Evolutionary conservation across 2,888 invertebrate species (phyloP).

Genomic region (Anorthoa munda): DNA sequence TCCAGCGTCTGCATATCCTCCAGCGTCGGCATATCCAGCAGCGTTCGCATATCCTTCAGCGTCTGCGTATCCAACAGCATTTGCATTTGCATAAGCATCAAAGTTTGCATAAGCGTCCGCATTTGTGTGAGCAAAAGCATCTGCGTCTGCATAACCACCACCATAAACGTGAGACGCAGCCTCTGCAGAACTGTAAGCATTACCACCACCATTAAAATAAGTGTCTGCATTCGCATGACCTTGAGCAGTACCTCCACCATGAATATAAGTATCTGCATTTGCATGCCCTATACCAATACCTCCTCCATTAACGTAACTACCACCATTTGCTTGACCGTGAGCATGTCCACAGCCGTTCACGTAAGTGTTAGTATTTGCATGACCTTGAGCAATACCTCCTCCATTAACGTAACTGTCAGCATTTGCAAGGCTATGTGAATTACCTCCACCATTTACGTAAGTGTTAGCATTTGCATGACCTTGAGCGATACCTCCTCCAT

Average conservation of each 20-base stretch:
- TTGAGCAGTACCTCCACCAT: neutral
- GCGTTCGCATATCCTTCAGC: neutral
- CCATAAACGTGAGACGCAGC: neutral
- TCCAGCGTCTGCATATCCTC: neutral
- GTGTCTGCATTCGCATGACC: neutral
- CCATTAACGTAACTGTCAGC: neutral
- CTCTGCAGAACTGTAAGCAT: neutral
- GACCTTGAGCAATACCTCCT: neutral
- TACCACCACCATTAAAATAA: neutral
- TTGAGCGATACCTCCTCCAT: neutral
- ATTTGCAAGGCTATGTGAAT: neutral
- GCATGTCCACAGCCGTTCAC: rapidly evolving
- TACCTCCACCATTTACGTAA: neutral
- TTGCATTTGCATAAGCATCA: neutral
- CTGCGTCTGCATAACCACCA: neutral
- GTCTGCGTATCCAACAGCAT: neutral
- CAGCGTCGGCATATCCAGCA: neutral
- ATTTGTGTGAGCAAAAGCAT: neutral
- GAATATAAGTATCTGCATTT: neutral
- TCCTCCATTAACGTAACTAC: neutral
- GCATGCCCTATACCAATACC: neutral
- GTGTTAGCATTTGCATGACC: neutral
- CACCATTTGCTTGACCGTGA: neutral
- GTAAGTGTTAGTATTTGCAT: neutral
- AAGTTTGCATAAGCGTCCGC: neutral